phyloP scores from a whole-genome alignment of 1,140 invertebrate species.

The Sycobia sp. region DNA sequence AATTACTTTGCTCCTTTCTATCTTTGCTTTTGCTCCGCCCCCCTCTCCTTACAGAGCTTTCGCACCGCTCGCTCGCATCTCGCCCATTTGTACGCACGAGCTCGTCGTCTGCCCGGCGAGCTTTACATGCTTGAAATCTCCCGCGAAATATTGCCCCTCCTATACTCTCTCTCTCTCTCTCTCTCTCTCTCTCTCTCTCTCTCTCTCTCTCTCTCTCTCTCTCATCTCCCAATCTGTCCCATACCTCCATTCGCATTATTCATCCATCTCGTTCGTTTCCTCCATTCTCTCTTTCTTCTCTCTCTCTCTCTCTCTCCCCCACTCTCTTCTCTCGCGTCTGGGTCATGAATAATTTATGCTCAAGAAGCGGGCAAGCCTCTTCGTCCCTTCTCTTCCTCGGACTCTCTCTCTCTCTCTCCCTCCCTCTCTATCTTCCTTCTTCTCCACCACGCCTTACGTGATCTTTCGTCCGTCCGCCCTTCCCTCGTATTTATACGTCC shows the following conservation, averaged over 20 bases:
- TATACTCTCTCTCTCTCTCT: no score
- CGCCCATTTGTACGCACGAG: no score
- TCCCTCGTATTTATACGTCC: conserved; percentile 31
- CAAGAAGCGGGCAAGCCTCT: conserved; percentile 42
- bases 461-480: conserved; percentile 35
- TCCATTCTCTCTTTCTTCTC: conserved; percentile 9
- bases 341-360: conserved; percentile 56
- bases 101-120: no score
- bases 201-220: neutral
- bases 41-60: neutral
- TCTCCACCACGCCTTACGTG: no score
- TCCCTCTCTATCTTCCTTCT: no score
- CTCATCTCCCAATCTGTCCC: neutral
- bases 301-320: neutral
- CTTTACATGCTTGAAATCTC: no score
- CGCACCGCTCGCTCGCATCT: neutral
- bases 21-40: neutral
- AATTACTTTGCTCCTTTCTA: neutral
- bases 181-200: neutral
- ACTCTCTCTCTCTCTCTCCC: no score
- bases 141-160: no score
- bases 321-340: conserved; percentile 22
- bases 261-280: conserved; percentile 11
- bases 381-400: no score
- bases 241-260: neutral